Base-by-base conservation (phyloP, 2,888 invertebrate species). In the Biston stratarius region DNA sequence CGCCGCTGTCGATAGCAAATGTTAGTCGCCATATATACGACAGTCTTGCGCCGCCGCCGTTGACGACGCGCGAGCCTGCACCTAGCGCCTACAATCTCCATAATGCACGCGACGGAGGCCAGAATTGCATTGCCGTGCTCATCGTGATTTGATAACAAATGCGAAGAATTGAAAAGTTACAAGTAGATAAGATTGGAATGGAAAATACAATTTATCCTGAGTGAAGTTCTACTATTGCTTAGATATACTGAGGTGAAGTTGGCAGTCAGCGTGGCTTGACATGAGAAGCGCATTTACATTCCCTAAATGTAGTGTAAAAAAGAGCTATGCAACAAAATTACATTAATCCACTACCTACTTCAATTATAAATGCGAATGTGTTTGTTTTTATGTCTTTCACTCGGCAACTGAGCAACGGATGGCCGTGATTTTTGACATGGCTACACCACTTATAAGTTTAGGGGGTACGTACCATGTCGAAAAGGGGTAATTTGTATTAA, bases 61-160 rank as follows among this genome's bases (percentile, higher is more conserved):
- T 55, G 55, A 12, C 1, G 38, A 38, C 52, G 52, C 14, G 14
- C 38, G 52, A 12, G 12, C 38, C 15, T 10, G 38, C 45, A n/a
- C 45, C 45, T 45, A 36, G 51, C 42, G 80, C 79, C 85, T 78
- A 79, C 90, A 91, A 91, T 91, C 89, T 91, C 79, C 91, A 91
- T 91, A 91, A 91, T 91, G 91, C 86, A 74, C 77, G 80, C 66
- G 61, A 80, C 73, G 75, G 74, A 77, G 74, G 79, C 75, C 79
- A 79, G 80, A 84, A 86, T 86, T 86, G 86, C 84, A 86, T 86
- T 84, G 85, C 82, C 80, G 81, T 84, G 84, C 83, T 80, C 81
- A 76, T 74, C 70, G 74, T 77, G 83, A 83, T 82, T 83, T 79
- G 74, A 77, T 79, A 75, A 79, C 77, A 70, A 75, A 72, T 70